These are phyloP conservation scores for Otolemur garnettii DNA, from an alignment of 2,113 vertebrate species.

Conservation along the genomic window DNA sequence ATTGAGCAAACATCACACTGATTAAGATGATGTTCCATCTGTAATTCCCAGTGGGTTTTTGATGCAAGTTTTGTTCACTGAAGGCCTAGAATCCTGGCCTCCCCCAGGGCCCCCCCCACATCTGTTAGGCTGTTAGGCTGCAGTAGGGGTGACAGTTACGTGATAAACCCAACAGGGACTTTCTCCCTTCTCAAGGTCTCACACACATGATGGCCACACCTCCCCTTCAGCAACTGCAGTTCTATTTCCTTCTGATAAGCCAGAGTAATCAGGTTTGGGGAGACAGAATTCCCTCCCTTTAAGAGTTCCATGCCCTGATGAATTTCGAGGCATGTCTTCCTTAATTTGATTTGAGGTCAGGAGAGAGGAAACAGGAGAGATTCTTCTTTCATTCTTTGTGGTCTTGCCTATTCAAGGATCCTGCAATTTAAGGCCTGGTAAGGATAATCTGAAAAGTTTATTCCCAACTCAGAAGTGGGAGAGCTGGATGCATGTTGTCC, in stretches of 20 bases:
- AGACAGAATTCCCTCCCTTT: background rate
- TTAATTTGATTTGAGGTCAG: background rate
- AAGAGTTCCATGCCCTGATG: background rate
- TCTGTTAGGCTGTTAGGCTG: background rate
- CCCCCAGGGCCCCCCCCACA: background rate
- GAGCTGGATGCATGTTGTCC: background rate
- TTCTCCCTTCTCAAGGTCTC: background rate
- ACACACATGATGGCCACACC: background rate
- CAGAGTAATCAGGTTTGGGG: background rate
- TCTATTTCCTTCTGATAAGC: background rate
- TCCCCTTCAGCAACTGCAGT: background rate
- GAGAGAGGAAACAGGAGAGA: background rate
- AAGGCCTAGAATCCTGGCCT: background rate
- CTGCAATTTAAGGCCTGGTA: background rate
- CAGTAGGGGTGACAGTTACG: background rate
- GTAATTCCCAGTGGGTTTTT: background rate
- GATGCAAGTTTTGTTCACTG: background rate
- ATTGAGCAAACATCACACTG: background rate
- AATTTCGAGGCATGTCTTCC: background rate
- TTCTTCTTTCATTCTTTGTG: background rate
- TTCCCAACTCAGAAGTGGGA: background rate
- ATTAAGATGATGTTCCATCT: background rate
- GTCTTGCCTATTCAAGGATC: background rate
- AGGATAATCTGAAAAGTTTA: background rate
- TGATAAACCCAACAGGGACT: background rate